A percentile compares a stretch with the other conserved stretches of the same genome.
These are phyloP conservation scores for Bellardia pandia DNA, from an alignment of 2,888 invertebrate species.

Conservation along the genomic window DNA sequence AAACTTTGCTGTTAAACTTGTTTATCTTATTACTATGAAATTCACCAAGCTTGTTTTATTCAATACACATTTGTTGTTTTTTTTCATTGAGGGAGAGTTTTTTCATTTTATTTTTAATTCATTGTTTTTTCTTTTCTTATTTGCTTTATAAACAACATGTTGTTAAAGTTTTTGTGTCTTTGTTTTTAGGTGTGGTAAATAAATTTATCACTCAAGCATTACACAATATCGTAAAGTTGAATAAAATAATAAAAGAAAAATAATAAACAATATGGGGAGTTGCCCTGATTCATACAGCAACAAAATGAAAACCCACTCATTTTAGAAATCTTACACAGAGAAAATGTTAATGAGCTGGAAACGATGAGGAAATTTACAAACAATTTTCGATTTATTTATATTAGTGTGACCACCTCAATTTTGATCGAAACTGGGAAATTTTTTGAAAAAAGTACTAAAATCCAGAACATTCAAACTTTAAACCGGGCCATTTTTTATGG, in stretches of 20 bases:
- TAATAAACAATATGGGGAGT: constrained; percentile 68
- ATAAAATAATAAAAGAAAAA: constrained; percentile 29
- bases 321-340: constrained; percentile 39
- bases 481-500: too few species aligned
- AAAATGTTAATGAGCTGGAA: constrained; percentile 45
- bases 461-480: too few species aligned
- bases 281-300: constrained; percentile 56
- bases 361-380: constrained; percentile 22
- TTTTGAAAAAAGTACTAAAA: too few species aligned
- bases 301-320: constrained; percentile 50
- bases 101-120: neutral
- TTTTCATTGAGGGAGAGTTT: neutral
- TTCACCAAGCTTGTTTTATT: constrained; percentile 53
- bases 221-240: constrained; percentile 64
- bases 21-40: constrained; percentile 13
- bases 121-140: constrained; percentile 1
- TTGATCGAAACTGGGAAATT: too few species aligned
- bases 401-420: too few species aligned
- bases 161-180: constrained; percentile 14
- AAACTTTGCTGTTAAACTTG: constrained; percentile 43
- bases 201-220: constrained; percentile 64
- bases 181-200: constrained; percentile 65
- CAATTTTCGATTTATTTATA: neutral
- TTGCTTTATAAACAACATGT: constrained; percentile 16
- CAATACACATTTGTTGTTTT: constrained; percentile 11